These are phyloP conservation scores for Timandra comae DNA, from an alignment of 2,888 invertebrate species.

Conservation along the genomic window DNA sequence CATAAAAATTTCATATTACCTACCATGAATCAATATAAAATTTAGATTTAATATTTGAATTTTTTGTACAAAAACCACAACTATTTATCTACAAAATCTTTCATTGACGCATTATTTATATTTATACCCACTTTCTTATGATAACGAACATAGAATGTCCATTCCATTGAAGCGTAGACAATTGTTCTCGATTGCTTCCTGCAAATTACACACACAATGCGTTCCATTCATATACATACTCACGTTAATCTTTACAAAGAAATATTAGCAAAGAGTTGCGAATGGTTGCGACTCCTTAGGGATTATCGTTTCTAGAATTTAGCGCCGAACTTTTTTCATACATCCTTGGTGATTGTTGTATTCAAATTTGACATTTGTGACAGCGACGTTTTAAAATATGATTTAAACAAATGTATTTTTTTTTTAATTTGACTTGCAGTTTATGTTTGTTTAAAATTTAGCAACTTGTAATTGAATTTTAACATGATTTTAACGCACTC, in stretches of 20 bases:
- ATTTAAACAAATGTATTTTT: too few species aligned
- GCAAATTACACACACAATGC: conserved; percentile 55
- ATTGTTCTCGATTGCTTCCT: conserved; percentile 63
- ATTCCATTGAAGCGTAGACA: conserved; percentile 48
- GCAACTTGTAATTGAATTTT: too few species aligned
- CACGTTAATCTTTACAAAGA: too few species aligned
- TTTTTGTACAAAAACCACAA: too few species aligned
- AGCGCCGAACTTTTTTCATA: conserved; percentile 50
- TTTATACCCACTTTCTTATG: conserved; percentile 33
- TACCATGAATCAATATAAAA: too few species aligned
- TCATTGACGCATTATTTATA: conserved; percentile 18
- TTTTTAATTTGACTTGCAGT: too few species aligned
- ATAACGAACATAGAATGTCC: conserved; percentile 35
- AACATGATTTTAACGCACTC: too few species aligned
- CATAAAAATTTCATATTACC: too few species aligned
- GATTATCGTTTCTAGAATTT: conserved; percentile 55
- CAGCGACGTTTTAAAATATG: not conserved
- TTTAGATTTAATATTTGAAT: too few species aligned
- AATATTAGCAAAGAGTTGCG: conserved; percentile 31
- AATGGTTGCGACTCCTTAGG: conserved; percentile 48
- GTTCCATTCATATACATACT: conserved; percentile 49
- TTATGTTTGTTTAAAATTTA: too few species aligned
- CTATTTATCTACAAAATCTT: too few species aligned
- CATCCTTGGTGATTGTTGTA: conserved; percentile 9
- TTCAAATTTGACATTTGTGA: not conserved